Evolutionary conservation across 2,888 invertebrate genomes (phyloP), one percentile per base, ranked within the genome.

Genomic region (Yponomeuta malinellus): DNA sequence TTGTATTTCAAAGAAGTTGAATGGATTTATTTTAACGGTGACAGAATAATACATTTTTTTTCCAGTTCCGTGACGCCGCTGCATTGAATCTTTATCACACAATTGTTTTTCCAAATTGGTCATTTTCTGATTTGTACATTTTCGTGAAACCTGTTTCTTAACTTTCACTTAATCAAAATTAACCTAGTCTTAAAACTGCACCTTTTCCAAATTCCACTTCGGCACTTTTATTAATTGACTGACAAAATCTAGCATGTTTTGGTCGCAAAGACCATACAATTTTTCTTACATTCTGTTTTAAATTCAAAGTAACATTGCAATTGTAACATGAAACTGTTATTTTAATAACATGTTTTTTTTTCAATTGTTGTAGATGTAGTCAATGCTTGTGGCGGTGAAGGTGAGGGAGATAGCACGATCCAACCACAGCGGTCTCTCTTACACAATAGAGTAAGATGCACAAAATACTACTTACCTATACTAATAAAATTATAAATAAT

Each of bases 351-450:
- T 83, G 81, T 85, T 84, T 85, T 73, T 85, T 73, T 93, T 89
- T 87, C 81, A 86, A 88, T 93, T 93, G 93, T 95, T 95, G 94
- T 95, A 95, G 95, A 95, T 95, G 95, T 95, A 95, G 95, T 95
- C 95, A 96, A 94, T 96, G 95, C 95, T 95, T 95, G 94, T 96
- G 95, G 95, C 95, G 95, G 95, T 96, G 95, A 95, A 94, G 93
- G 92, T 95, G 95, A 95, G 93, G 93, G 92, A 91, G 88, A 81
- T 83, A 91, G 92, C 92, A 92, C 93, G 93, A 90, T 89, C 87
- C 87, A 85, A 87, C 89, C 82, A 88, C 93, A 90, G 90, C 92
- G 93, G 93, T 93, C 92, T 90, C 91, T 90, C 88, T 92, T 89
- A 87, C 86, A 88, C 83, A 82, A 89, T 88, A 91, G 86, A 92